Percentiles rank a stretch among this genome's conserved stretches.
phyloP scores from a whole-genome alignment of 1,140 invertebrate species.

The Drosophila littoralis region DNA sequence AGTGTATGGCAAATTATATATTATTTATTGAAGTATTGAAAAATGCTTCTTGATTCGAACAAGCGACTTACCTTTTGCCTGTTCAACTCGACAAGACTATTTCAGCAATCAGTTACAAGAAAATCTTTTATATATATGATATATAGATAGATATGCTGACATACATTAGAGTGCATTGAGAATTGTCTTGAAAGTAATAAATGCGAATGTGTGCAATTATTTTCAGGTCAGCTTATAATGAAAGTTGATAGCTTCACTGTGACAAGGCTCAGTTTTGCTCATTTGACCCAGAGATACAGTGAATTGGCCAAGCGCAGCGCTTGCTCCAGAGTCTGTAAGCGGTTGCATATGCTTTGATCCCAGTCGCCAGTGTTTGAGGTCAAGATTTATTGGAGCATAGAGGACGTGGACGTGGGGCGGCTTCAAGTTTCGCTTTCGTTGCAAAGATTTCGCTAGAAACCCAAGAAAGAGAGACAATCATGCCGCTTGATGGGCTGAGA shows the following conservation, averaged over 20 bases:
- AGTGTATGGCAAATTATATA: too few relatives aligned
- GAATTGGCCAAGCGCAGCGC: conserved; percentile 29
- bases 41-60: too few relatives aligned
- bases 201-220: background rate
- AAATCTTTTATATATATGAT: too few relatives aligned
- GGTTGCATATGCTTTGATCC: conserved; percentile 35
- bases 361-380: conserved; percentile 30
- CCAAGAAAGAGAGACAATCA: background rate
- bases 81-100: too few relatives aligned
- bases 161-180: too few relatives aligned
- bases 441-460: background rate
- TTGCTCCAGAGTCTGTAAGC: conserved; percentile 15
- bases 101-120: too few relatives aligned
- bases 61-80: too few relatives aligned
- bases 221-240: background rate
- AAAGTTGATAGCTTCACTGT: background rate
- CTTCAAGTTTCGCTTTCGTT: conserved; percentile 53
- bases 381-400: conserved; percentile 45
- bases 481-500: background rate
- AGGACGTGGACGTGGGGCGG: background rate
- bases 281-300: conserved; percentile 28
- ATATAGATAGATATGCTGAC: too few relatives aligned
- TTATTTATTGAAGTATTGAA: too few relatives aligned
- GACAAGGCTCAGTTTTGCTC: background rate
- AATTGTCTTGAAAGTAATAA: too few relatives aligned